Conservation (phyloP, 2,797 vertebrate genomes). For the Acestrorhynchus altus region DNA sequence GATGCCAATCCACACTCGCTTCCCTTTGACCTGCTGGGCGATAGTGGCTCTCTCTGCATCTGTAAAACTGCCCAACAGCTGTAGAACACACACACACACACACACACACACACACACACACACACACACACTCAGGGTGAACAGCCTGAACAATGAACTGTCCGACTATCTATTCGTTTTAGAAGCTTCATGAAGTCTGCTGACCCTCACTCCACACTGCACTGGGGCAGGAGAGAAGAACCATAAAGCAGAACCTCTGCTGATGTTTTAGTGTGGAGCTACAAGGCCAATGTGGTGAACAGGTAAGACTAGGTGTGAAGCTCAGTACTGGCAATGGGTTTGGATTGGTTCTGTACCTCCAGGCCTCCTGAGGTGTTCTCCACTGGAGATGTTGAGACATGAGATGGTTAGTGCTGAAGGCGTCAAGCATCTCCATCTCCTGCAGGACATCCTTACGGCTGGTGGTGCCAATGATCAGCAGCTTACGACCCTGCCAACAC, state of each 20-base stretch:
- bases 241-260: too few relatives aligned
- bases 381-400: slow-evolving; percentile 92
- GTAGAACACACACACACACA: slow-evolving; percentile 30
- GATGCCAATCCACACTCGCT: slow-evolving; percentile 93
- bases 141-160: neutral
- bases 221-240: too few relatives aligned
- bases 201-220: too few relatives aligned
- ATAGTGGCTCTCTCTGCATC: slow-evolving; percentile 91
- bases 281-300: too few relatives aligned
- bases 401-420: slow-evolving; percentile 97
- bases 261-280: too few relatives aligned
- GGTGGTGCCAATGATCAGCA: slow-evolving; percentile 96
- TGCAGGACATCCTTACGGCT: slow-evolving; percentile 96
- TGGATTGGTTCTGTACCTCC: slow-evolving; percentile 81
- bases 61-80: slow-evolving; percentile 94
- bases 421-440: slow-evolving; percentile 98
- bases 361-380: slow-evolving; percentile 92
- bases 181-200: too few relatives aligned
- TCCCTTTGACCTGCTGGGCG: slow-evolving; percentile 89
- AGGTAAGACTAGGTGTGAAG: too few relatives aligned
- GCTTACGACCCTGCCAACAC: slow-evolving; percentile 89
- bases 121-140: neutral
- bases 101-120: slow-evolving; percentile 9
- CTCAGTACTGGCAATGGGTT: too few relatives aligned
- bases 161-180: too few relatives aligned